A percentile compares a stretch with the other conserved stretches of the same genome.
Evolutionary conservation across 2,797 vertebrate genomes (phyloP).

Genomic region (Thunnus albacares): DNA sequence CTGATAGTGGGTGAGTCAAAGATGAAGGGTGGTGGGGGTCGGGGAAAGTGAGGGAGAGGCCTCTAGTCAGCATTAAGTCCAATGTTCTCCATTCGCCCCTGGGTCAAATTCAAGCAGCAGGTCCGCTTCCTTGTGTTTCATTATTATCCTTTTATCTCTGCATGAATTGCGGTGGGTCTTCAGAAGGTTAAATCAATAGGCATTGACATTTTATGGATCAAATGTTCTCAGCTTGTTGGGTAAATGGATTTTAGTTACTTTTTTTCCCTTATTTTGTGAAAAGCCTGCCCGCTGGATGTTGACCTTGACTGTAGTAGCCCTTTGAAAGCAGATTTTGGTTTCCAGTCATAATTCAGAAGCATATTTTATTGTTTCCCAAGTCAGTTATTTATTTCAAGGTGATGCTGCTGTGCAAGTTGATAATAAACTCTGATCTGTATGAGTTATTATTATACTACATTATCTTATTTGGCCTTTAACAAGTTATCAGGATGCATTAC

Average conservation of each 20-base stretch:
- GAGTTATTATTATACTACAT: slow-evolving; percentile 24
- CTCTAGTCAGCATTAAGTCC: slow-evolving; percentile 50
- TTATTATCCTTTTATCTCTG: slow-evolving; percentile 55
- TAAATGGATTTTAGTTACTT: slow-evolving; percentile 49
- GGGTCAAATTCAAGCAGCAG: slow-evolving; percentile 44
- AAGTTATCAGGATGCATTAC: slow-evolving; percentile 46
- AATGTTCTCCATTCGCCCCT: slow-evolving; percentile 18
- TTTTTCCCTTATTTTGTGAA: slow-evolving; percentile 50
- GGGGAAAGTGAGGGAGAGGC: slow-evolving; percentile 13
- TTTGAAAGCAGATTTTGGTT: slow-evolving; percentile 32
- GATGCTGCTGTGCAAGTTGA: slow-evolving; percentile 29
- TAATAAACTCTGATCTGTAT: slow-evolving; percentile 21
- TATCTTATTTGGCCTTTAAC: slow-evolving; percentile 49
- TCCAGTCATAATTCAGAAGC: neutral
- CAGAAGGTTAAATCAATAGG: slow-evolving; percentile 64
- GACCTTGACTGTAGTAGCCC: slow-evolving; percentile 13
- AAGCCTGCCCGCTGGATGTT: slow-evolving; percentile 6
- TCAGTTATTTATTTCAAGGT: slow-evolving; percentile 21
- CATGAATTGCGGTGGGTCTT: slow-evolving; percentile 56
- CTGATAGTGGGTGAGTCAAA: slow-evolving; percentile 39
- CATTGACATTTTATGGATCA: slow-evolving; percentile 56
- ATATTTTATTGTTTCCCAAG: slow-evolving; percentile 10
- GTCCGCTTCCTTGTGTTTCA: slow-evolving; percentile 47
- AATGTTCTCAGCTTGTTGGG: slow-evolving; percentile 44
- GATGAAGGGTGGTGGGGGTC: slow-evolving; percentile 25